Evolutionary conservation across 1,140 invertebrate genomes (phyloP), one percentile per base, ranked within the genome.

Genomic region (Danaus plexippus): DNA sequence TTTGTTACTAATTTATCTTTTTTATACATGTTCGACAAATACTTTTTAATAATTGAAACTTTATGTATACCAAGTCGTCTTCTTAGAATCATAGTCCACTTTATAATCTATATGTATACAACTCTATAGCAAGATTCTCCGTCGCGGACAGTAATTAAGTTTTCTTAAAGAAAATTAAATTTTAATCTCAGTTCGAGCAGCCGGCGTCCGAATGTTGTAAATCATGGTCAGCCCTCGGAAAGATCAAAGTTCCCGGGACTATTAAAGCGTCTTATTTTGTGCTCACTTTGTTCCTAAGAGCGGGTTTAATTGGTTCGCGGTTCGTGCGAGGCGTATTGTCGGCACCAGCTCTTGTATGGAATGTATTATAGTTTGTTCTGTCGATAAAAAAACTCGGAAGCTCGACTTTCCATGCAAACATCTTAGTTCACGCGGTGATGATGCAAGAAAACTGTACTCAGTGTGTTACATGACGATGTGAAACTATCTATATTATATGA

Each of bases 191-290:
- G 22, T 32, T 6, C 2, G 40, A 32, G 9, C 10, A 18, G 54
- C 54, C 47, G 41, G 41, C 32, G 46, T 32, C 22, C 22, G 22
- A 32, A 32, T 32, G 22, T 32, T 32, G 22, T 55, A 55, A 55
- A 55, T 55, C 54, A 55, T 15, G 13, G 46, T 47, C 12, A 43
- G 41, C 40, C 47, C 12, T 41, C 54, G 54, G 47, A 12, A 49
- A 56, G 46, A 56, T 56, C 54, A 56, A 56, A 50, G 54, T 43
- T 56, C 54, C 49, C 44, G 48, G 40, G 47, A 56, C 41, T 50
- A 18, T 48, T 56, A 32, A 44, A 49, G n/a, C 48, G 47, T 44
- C 42, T 15, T 13, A 50, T 43, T 56, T 56, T 56, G 47, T 56
- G 47, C 47, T 47, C 54, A 49, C 54, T 56, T 56, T 52, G 43